Conservation (phyloP, 1,140 invertebrate genomes). For the Brachionus rotundiformis region DNA sequence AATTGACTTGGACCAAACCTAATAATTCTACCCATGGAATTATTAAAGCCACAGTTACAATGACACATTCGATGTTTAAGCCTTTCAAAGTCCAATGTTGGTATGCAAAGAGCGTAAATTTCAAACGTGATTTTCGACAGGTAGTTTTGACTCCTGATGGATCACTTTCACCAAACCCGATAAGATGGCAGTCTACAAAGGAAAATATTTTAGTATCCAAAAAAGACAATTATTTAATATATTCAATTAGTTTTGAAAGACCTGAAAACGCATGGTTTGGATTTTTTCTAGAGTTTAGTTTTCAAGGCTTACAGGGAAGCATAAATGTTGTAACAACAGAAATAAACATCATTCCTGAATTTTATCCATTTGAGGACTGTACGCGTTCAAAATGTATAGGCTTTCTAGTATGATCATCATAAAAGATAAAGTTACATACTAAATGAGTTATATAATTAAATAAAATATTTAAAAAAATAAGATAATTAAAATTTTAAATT, state of each 20-base stretch:
- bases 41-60: neutral
- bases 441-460: no score
- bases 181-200: neutral
- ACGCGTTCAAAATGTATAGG: constrained; percentile 55
- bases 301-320: constrained; percentile 55
- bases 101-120: neutral
- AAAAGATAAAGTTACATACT: no score
- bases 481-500: no score
- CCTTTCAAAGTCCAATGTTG: constrained; percentile 5
- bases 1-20: constrained; percentile 36
- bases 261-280: constrained; percentile 55
- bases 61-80: neutral
- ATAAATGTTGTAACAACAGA: constrained; percentile 58
- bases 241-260: constrained; percentile 48
- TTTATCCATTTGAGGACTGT: constrained; percentile 58
- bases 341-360: constrained; percentile 57
- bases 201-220: neutral
- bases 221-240: neutral
- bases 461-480: no score
- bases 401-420: constrained; percentile 56
- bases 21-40: constrained; percentile 43
- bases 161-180: neutral
- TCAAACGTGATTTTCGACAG: constrained; percentile 21
- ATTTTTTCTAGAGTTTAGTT: constrained; percentile 57
- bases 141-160: neutral